A percentile compares a stretch with the other conserved stretches of the same genome.
Evolutionary conservation across 2,113 vertebrate genomes (phyloP).

Genomic region (Erythrolamprus reginae): DNA sequence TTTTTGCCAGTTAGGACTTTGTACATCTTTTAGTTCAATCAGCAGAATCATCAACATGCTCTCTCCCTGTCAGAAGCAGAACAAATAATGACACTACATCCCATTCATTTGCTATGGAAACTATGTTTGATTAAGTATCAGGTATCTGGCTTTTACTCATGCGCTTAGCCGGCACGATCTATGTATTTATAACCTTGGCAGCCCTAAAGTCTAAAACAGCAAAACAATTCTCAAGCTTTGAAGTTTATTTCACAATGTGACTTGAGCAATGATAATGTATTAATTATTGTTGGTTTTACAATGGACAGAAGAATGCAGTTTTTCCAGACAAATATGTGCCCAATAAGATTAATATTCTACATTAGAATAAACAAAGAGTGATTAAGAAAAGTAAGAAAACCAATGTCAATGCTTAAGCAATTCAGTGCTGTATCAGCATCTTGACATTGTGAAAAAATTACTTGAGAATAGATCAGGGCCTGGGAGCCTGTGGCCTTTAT

Average conservation of each 20-base stretch:
- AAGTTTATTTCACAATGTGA: constrained; percentile 2
- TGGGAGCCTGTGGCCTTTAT: not conserved
- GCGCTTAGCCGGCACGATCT: constrained; percentile 38
- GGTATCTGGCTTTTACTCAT: constrained; percentile 60
- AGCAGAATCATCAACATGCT: constrained; percentile 15
- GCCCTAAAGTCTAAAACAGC: constrained; percentile 61
- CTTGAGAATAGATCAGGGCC: not conserved
- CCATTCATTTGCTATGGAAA: constrained; percentile 54
- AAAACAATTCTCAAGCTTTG: constrained; percentile 43
- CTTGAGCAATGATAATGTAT: not conserved
- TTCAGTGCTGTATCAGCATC: not conserved
- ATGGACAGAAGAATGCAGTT: constrained; percentile 9
- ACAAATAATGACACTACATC: constrained; percentile 50
- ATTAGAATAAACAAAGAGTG: constrained; percentile 32
- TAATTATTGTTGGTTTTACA: constrained; percentile 15
- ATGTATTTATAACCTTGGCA: constrained; percentile 63
- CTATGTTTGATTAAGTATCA: constrained; percentile 64
- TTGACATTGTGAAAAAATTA: not conserved
- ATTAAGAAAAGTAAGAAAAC: constrained; percentile 37
- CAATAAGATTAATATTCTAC: constrained; percentile 16
- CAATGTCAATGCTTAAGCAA: constrained; percentile 29
- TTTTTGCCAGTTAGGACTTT: not conserved
- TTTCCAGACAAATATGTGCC: constrained; percentile 1
- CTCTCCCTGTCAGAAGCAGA: not conserved
- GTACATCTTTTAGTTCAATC: not conserved